phyloP scores from a whole-genome alignment of 1,140 invertebrate genomes.

The Eumaeus atala region DNA sequence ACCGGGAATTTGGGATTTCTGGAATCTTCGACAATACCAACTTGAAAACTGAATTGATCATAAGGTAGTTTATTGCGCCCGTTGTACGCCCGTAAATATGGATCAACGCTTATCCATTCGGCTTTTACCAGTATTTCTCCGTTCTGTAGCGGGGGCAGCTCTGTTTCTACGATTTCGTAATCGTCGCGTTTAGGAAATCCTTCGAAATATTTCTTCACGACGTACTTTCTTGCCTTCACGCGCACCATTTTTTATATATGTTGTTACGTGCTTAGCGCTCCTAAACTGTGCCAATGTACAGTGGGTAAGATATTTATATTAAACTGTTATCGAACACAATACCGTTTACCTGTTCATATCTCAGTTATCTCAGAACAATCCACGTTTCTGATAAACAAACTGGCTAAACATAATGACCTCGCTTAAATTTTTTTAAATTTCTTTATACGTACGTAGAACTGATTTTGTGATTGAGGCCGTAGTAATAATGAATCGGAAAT shows the following conservation, averaged over 20 bases:
- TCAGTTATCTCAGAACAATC: too few relatives aligned
- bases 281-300: too few relatives aligned
- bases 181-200: conserved; percentile 23
- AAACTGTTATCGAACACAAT: too few relatives aligned
- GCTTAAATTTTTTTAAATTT: too few relatives aligned
- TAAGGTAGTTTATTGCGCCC: conserved; percentile 20
- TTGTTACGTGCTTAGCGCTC: background rate
- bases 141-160: conserved; percentile 20
- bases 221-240: conserved; percentile 24
- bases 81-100: conserved; percentile 18
- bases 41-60: conserved; percentile 29
- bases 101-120: conserved; percentile 22
- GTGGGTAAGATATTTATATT: too few relatives aligned
- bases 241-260: conserved; percentile 30
- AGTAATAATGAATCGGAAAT: too few relatives aligned
- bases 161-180: conserved; percentile 23
- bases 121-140: conserved; percentile 24
- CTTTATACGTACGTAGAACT: too few relatives aligned
- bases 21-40: conserved; percentile 27
- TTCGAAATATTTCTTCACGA: conserved; percentile 24
- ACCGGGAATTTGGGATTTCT: conserved; percentile 28
- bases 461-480: too few relatives aligned
- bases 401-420: too few relatives aligned
- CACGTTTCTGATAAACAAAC: too few relatives aligned
- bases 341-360: too few relatives aligned